phyloP scores from a whole-genome alignment of 2,113 vertebrate genomes.

The Notiomystis cincta region DNA sequence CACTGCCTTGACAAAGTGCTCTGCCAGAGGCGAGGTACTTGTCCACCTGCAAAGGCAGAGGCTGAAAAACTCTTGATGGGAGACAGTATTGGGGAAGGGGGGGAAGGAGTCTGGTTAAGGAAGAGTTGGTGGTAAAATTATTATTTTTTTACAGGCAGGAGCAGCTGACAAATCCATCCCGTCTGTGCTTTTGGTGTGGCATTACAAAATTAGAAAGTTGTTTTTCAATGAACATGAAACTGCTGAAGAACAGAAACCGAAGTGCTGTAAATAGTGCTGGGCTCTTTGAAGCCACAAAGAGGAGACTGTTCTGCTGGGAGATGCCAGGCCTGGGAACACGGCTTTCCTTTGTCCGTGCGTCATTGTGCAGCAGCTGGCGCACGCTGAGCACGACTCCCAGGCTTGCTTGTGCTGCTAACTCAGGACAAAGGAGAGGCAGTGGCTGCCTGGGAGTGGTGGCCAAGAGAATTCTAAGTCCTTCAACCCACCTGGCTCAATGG shows the following conservation, averaged over 20 bases:
- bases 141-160: neutral
- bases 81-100: neutral
- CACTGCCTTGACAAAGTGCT: fast-evolving
- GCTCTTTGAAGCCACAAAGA: conserved; percentile 30
- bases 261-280: neutral
- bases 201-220: conserved; percentile 13
- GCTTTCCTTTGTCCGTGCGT: neutral
- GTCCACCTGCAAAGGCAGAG: neutral
- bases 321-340: conserved; percentile 12
- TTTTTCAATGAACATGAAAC: neutral
- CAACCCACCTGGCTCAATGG: neutral
- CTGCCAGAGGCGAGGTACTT: neutral
- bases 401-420: neutral
- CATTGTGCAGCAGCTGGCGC: neutral
- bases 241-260: conserved; percentile 1
- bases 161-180: neutral
- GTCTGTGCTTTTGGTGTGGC: neutral
- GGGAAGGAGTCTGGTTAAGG: fast-evolving
- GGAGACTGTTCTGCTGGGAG: conserved; percentile 2
- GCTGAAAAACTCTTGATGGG: neutral
- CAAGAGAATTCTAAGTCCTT: neutral
- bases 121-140: neutral
- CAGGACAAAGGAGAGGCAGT: neutral
- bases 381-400: neutral
- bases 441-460: fast-evolving